Evolutionary conservation across 2,113 vertebrate species (phyloP).

Genomic region (Galeopterus variegatus): DNA sequence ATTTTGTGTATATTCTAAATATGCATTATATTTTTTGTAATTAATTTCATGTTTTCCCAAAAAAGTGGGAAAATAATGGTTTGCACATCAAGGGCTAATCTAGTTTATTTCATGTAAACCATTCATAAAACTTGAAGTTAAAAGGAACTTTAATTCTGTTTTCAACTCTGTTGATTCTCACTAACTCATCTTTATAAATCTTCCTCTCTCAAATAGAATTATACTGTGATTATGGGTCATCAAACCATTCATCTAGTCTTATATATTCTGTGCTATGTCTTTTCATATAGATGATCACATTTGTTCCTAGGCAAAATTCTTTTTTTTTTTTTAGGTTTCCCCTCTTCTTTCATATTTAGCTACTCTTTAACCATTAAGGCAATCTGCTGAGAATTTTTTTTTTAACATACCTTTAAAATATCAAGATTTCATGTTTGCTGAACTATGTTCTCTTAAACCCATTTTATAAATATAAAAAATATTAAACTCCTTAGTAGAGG

Average conservation of each 20-base stretch:
- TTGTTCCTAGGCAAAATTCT: background rate
- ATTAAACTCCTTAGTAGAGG: background rate
- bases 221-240: background rate
- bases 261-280: background rate
- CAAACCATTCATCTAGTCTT: background rate
- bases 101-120: background rate
- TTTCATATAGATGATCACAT: background rate
- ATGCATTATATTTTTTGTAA: background rate
- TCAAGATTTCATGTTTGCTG: background rate
- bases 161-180: conserved; percentile 36
- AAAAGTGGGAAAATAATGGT: background rate
- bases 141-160: background rate
- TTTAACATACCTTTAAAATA: background rate
- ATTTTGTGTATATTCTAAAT: background rate
- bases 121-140: background rate
- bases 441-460: background rate
- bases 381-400: background rate
- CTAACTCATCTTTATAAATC: background rate
- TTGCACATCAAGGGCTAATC: background rate
- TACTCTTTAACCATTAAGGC: background rate
- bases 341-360: background rate
- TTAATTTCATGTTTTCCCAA: background rate
- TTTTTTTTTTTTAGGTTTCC: background rate
- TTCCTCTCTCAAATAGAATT: background rate
- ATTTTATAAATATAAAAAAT: background rate